Evolutionary conservation across 1,140 invertebrate species (phyloP), one percentile per base, ranked within the genome.

Genomic region (Idris sp.): DNA sequence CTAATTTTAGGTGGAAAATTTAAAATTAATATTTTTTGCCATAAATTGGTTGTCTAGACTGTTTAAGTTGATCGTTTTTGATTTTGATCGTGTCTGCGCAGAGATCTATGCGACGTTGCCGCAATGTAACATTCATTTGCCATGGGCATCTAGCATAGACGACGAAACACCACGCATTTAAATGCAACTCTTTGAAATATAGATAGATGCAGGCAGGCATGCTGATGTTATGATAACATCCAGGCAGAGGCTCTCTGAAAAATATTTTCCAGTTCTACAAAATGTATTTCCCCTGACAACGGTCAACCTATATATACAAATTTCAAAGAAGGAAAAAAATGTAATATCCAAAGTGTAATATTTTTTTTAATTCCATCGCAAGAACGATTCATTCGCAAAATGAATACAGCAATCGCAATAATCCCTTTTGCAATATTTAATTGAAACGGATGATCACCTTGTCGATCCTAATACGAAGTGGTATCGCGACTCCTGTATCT

Each of bases 141-240:
- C 74, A 79, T 74, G 53, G 59, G 74, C 69, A 76, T 72, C 74
- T 71, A 76, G 69, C 67, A 71, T 75, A 75, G 67, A 65, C 54
- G 36, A 67, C 25, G 54, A 56, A 64, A n/a, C n/a, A n/a, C n/a
- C 58, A 58, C 71, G 72, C 74, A 74, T 75, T 72, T 78, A 72
- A 68, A 78, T 74, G 69, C 65, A 77, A 78, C 73, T 73, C 78
- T 83, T 79, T 78, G 80, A 80, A 80, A 80, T 79, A 80, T 80
- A 80, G 79, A 79, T 79, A 76, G 79, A 79, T 74, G 79, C 67
- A 74, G 58, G 76, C 76, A 69, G 68, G 69, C 78, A 80, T 79
- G 74, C 77, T 80, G 79, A 81, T 79, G 77, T 80, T 77, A 77
- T 76, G 76, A 79, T 81, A 79, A 81, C 80, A 74, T 68, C 38